Evolutionary conservation across 2,888 invertebrate genomes (phyloP), one percentile per base, ranked within the genome.

Genomic region (Bugulina stolonifera): DNA sequence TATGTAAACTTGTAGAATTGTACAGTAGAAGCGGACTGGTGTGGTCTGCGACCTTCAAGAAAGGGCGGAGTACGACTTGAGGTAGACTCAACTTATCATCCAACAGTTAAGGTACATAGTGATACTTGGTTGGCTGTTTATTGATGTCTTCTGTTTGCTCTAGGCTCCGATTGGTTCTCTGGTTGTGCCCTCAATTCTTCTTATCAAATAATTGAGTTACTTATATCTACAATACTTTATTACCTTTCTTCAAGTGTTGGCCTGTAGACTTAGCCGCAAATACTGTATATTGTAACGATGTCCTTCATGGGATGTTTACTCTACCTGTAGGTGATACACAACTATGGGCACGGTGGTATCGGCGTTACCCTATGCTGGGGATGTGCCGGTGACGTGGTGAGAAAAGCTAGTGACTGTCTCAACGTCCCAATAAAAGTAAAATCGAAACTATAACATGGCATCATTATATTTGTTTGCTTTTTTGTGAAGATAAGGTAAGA

Each of bases 311-410:
- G n/a, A n/a, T n/a, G n/a, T n/a, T n/a, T n/a, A n/a, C n/a, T n/a
- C n/a, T n/a, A n/a, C n/a, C 18, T 43, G n/a, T 5, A 70, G 70
- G 70, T 69, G 25, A 52, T 71, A 55, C 71, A 71, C 55, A 71
- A 71, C 55, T 71, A 71, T 29, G 71, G 71, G 10, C 71, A 71
- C 27, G 71, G 55, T 29, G 71, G 71, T 14, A 23, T 52, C 3
- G 71, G 71, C 2, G 57, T 71, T 18, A 71, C 71, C 3, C 2
- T 57, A 22, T 34, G 29, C 71, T 71, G 71, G 71, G 71, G 71
- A 5, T 71, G 71, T 57, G 71, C 71, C 1, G 71, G 5, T 1
- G 71, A 55, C 1, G 71, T 55, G 10, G 43, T 70, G 3, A n/a
- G 10, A 2, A 14, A 25, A 32, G 64, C 64, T 32, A 22, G 27